Base-by-base conservation (phyloP, 2,888 invertebrate genomes). In the Hartigia nigra region DNA sequence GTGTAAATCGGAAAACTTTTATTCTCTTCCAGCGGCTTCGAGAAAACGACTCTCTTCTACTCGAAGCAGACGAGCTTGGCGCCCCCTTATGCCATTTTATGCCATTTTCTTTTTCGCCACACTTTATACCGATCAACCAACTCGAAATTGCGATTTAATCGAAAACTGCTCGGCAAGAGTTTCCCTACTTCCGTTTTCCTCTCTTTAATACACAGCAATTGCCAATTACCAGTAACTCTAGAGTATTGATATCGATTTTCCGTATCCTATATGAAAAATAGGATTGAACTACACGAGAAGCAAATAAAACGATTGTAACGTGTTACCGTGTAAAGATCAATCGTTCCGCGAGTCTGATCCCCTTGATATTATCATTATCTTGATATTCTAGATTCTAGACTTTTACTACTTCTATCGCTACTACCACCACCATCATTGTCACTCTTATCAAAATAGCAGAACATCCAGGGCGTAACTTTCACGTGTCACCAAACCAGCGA, bases 1-100 rank as follows among this genome's bases (percentile, higher is more conserved):
- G 84, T 82, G 80, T 79, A 82, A 81, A 88, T 87, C 85, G 86
- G 82, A 82, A 86, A 88, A 88, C 85, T 88, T 88, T 88, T 86
- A 85, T 87, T 87, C 86, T 86, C 84, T 87, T 85, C 81, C 80
- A 55, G 55, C 72, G 3, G 72, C 31, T 31, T 72, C 31, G 31
- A 72, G 31, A 32, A 31, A 69, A 69, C 31, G 39, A 39, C 39
- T 78, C 72, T 70, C 32, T 76, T 37, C 12, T 74, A 32, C 11
- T 35, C 14, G 14, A 12, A 72, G 12, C 55, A 5, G 23, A 32
- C 37, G 72, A 39, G 34, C 32, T 77, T 4, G 39, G 32, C 74
- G 31, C 39, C 31, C 4, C n/a, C 70, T 12, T 14, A 12, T n/a
- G 31, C 72, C 70, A 23, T 34, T 76, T 72, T 76, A 31, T 23